Conservation (phyloP, 2,113 vertebrate genomes). For the Gambusia affinis region DNA sequence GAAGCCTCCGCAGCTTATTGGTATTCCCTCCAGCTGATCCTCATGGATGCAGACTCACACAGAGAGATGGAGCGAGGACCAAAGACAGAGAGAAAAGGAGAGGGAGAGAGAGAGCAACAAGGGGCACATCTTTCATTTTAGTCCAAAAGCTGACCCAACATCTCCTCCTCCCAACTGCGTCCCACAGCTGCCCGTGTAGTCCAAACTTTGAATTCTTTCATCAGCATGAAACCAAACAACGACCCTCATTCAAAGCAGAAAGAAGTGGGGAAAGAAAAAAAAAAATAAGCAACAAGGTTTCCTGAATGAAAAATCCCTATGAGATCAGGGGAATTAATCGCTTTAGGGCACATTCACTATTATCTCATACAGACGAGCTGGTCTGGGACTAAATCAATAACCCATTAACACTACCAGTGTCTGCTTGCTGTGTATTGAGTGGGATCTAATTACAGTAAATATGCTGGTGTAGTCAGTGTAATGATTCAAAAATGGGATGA, state of each 20-base stretch:
- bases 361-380: slow-evolving; percentile 47
- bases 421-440: slow-evolving; percentile 43
- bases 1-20: slow-evolving; percentile 67
- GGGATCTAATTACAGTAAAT: slow-evolving; percentile 68
- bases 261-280: not conserved
- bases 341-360: slow-evolving; percentile 42
- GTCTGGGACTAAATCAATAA: slow-evolving; percentile 67
- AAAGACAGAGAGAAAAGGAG: slow-evolving; percentile 1
- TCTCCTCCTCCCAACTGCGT: slow-evolving; percentile 41
- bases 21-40: slow-evolving; percentile 75
- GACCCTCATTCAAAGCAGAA: slow-evolving; percentile 4
- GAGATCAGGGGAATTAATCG: slow-evolving; percentile 34
- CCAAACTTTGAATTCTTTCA: slow-evolving; percentile 41
- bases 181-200: slow-evolving; percentile 52
- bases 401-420: slow-evolving; percentile 61
- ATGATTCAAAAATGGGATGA: slow-evolving; percentile 28
- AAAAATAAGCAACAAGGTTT: slow-evolving; percentile 15
- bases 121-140: slow-evolving; percentile 56
- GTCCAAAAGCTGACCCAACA: slow-evolving; percentile 34
- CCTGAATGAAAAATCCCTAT: slow-evolving; percentile 43
- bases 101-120: slow-evolving; percentile 9
- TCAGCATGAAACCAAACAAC: slow-evolving; percentile 12
- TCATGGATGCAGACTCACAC: slow-evolving; percentile 62
- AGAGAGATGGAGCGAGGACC: slow-evolving; percentile 45
- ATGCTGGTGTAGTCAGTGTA: slow-evolving; percentile 40